Percentiles rank a stretch among this genome's conserved stretches.
Evolutionary conservation across 2,888 invertebrate species (phyloP).

Genomic region (Aplocera efformata): DNA sequence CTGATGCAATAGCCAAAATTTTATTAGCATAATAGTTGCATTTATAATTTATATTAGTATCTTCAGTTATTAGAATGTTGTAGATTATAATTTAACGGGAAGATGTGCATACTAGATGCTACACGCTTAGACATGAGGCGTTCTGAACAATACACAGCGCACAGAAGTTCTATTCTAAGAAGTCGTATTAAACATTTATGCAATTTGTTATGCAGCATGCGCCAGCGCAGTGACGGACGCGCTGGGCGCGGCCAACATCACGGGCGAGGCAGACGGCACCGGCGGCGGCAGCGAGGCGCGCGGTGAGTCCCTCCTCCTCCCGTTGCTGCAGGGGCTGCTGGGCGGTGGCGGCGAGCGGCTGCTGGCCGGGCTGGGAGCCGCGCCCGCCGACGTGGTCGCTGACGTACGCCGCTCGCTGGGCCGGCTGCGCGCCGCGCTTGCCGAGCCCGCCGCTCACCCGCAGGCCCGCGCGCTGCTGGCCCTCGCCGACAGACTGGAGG

Average conservation of each 20-base stretch:
- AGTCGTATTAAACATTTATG: too few species aligned
- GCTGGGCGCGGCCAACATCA: slow-evolving; percentile 59
- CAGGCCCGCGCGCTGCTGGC: slow-evolving; percentile 82
- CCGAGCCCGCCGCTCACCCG: slow-evolving; percentile 73
- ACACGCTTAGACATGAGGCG: too few species aligned
- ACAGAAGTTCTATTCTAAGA: too few species aligned
- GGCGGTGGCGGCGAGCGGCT: slow-evolving; percentile 70
- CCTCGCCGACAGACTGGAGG: slow-evolving; percentile 85
- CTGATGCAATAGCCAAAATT: too few species aligned
- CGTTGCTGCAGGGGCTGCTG: slow-evolving; percentile 84
- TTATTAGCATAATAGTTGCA: too few species aligned
- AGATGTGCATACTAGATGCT: too few species aligned
- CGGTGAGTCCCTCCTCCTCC: slow-evolving; percentile 89
- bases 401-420: slow-evolving; percentile 89
- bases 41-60: too few species aligned
- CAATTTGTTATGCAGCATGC: slow-evolving; percentile 49
- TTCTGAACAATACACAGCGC: too few species aligned
- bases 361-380: slow-evolving; percentile 66
- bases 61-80: too few species aligned
- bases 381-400: slow-evolving; percentile 83
- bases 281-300: slow-evolving; percentile 57
- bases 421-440: slow-evolving; percentile 87
- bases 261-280: slow-evolving; percentile 45
- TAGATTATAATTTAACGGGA: too few species aligned
- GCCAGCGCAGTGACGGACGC: slow-evolving; percentile 71